These are phyloP conservation scores for Sula dactylatra DNA, from an alignment of 2,113 vertebrate species.

Conservation along the genomic window DNA sequence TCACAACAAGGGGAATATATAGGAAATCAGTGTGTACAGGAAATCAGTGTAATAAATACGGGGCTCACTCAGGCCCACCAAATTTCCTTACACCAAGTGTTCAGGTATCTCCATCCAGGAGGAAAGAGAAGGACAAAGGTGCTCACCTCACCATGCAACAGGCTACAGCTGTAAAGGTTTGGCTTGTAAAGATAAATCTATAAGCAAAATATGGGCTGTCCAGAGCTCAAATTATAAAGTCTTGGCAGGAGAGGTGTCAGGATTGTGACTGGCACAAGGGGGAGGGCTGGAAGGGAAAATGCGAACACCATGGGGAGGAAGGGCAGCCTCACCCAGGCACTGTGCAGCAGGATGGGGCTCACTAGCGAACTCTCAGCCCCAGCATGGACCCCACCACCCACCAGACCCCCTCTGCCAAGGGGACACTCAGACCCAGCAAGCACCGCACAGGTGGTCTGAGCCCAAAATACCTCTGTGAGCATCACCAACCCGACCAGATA, in stretches of 20 bases:
- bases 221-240: background rate
- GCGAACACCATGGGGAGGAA: fast-evolving
- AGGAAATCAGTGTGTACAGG: background rate
- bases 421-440: background rate
- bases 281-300: background rate
- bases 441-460: background rate
- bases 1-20: background rate
- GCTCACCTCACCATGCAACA: background rate
- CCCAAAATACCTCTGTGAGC: constrained; percentile 86
- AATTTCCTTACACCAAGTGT: background rate
- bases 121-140: background rate
- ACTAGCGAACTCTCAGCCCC: background rate
- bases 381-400: background rate
- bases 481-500: constrained; percentile 90
- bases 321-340: background rate
- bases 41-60: background rate
- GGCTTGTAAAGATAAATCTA: background rate
- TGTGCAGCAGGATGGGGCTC: background rate
- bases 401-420: background rate
- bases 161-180: background rate
- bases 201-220: background rate
- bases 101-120: background rate
- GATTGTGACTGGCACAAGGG: background rate
- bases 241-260: background rate
- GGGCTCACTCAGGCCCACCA: background rate